Evolutionary conservation across 2,797 vertebrate species (phyloP).

Genomic region (Syndactyla subalaris): DNA sequence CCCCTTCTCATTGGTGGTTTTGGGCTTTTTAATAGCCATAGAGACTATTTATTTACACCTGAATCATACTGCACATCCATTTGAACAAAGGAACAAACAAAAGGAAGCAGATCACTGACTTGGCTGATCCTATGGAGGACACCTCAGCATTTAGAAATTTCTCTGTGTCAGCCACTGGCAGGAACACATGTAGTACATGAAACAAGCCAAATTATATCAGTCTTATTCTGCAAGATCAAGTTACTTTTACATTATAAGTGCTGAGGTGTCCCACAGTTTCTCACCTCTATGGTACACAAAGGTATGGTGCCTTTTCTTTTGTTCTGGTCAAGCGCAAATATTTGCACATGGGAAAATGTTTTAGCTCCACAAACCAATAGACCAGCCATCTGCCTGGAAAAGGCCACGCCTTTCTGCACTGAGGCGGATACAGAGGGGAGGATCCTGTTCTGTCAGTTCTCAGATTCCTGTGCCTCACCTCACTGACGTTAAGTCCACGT

Average conservation of each 20-base stretch:
- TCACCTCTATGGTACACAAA: constrained; percentile 55
- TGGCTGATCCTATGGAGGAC: neutral
- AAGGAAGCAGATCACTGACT: neutral
- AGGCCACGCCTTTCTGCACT: constrained; percentile 70
- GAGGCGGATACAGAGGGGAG: constrained; percentile 71
- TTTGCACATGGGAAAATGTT: constrained; percentile 75
- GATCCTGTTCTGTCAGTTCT: constrained; percentile 75
- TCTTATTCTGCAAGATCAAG: neutral
- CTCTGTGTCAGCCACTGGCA: neutral
- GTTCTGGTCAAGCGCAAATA: constrained; percentile 77
- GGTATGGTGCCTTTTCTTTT: constrained; percentile 58
- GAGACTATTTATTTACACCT: neutral
- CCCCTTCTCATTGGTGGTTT: neutral
- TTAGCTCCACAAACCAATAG: constrained; percentile 55
- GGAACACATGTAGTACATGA: neutral
- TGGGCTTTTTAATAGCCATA: neutral
- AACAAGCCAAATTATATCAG: neutral
- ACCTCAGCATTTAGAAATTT: constrained; percentile 57
- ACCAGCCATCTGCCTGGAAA: constrained; percentile 76
- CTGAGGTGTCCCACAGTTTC: constrained; percentile 78
- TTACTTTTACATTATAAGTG: constrained; percentile 40
- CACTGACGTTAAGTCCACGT: constrained; percentile 20
- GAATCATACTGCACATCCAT: neutral
- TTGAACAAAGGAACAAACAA: neutral
- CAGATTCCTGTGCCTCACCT: constrained; percentile 33